Evolutionary conservation across 2,113 vertebrate genomes (phyloP).

Genomic region (Tamias sibiricus): DNA sequence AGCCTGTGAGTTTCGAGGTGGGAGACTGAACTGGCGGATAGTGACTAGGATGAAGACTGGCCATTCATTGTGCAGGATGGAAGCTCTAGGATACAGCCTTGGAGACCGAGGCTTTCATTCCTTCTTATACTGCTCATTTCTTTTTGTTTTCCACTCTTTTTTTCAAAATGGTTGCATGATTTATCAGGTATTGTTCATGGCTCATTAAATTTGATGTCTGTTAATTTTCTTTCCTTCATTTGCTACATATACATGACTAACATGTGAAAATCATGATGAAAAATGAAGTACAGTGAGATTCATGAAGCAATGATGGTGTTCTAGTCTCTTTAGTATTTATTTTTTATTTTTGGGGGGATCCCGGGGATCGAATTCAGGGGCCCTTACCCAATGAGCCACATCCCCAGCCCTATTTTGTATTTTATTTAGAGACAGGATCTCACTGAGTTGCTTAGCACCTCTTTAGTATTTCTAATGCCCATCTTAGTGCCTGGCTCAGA

Average conservation of each 20-base stretch:
- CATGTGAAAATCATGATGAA: neutral
- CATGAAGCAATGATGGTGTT: neutral
- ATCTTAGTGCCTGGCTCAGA: neutral
- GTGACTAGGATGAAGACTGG: neutral
- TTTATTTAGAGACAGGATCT: too few relatives aligned
- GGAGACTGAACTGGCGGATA: neutral
- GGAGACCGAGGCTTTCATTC: neutral
- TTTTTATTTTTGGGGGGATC: too few relatives aligned
- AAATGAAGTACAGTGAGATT: neutral
- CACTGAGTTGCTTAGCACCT: too few relatives aligned
- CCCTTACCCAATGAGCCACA: too few relatives aligned
- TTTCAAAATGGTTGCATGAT: neutral
- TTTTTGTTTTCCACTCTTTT: neutral
- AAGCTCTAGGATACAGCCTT: fast-evolving
- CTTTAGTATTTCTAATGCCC: neutral
- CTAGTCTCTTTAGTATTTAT: neutral
- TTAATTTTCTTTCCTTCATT: neutral
- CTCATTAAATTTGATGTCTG: neutral
- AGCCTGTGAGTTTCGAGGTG: neutral
- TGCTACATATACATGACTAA: neutral
- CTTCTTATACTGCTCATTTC: neutral
- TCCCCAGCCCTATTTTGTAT: too few relatives aligned
- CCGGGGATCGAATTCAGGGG: too few relatives aligned
- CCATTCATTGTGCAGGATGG: too few relatives aligned
- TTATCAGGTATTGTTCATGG: neutral